phyloP scores from a whole-genome alignment of 53 echinoderm and acorn worm species.

The Astropecten irregularis region DNA sequence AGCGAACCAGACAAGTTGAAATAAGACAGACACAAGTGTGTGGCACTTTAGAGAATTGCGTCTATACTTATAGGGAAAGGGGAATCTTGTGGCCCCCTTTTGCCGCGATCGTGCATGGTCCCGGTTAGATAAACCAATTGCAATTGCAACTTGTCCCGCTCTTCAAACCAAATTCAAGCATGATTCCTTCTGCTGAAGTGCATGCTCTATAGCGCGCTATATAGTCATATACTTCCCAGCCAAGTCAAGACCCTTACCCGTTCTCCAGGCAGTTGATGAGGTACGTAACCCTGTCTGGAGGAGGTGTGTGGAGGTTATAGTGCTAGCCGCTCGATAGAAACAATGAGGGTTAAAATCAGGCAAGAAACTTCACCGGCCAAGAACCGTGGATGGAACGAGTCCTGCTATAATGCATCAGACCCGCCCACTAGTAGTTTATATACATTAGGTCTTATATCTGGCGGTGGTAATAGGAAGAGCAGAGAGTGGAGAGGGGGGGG shows the following conservation, averaged over 20 bases:
- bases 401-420: not conserved
- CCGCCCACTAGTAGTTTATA: slow-evolving; percentile 51
- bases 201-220: not conserved
- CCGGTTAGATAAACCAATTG: slow-evolving; percentile 35
- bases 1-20: slow-evolving; percentile 18
- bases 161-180: slow-evolving; percentile 59
- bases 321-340: slow-evolving; percentile 32
- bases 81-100: not conserved
- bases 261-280: slow-evolving; percentile 35
- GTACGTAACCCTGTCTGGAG: not conserved
- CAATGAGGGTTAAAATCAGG: slow-evolving; percentile 49
- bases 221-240: too few relatives aligned
- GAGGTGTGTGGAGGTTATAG: not conserved
- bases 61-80: slow-evolving; percentile 17
- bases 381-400: slow-evolving; percentile 53
- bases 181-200: slow-evolving; percentile 48
- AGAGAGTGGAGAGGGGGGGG: too few relatives aligned
- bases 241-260: slow-evolving; percentile 48
- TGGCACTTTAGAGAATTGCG: slow-evolving; percentile 38
- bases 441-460: not conserved
- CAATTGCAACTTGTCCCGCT: not conserved
- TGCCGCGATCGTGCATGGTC: not conserved
- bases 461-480: slow-evolving; percentile 6
- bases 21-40: slow-evolving; percentile 52
- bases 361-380: slow-evolving; percentile 31